Conservation (phyloP, 2,113 vertebrate species). For the human region GRCh38 chr4:52173501-52174000, state of each 20-base stretch:
- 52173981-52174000: slow-evolving; percentile 46
- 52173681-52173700: background rate
- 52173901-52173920: slow-evolving; percentile 32
- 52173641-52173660: background rate
- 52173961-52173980: background rate
- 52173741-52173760: slow-evolving; percentile 58
- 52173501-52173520: background rate
- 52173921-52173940: slow-evolving; percentile 37
- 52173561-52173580: background rate
- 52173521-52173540: background rate
- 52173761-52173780: slow-evolving; percentile 74
- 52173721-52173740: slow-evolving; percentile 57
- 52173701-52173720: slow-evolving; percentile 11
- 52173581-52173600: background rate
- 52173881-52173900: slow-evolving; percentile 57
- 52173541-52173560: background rate
- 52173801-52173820: slow-evolving; percentile 76
- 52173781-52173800: slow-evolving; percentile 72
- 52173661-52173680: background rate
- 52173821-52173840: slow-evolving; percentile 75
- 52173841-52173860: slow-evolving; percentile 61
- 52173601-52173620: background rate
- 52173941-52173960: background rate
- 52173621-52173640: background rate
- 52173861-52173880: slow-evolving; percentile 71